Evolutionary conservation across 2,113 vertebrate genomes (phyloP).

Genomic region (Sterrhoptilus dennistouni): DNA sequence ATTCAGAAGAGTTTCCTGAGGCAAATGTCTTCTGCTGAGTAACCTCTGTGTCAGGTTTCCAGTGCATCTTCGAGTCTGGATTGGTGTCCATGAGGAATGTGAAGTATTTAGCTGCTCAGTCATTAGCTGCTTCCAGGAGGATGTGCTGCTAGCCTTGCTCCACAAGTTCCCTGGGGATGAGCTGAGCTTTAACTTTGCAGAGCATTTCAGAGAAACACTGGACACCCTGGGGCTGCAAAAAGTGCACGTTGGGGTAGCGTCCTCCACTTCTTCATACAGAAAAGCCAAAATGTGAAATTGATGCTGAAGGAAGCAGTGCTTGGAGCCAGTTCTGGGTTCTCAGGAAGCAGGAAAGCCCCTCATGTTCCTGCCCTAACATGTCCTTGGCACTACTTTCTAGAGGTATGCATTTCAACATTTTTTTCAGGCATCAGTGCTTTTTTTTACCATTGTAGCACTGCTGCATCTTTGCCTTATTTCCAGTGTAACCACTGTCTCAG

Average conservation of each 20-base stretch:
- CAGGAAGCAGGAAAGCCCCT: neutral
- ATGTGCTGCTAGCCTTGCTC: neutral
- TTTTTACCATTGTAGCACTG: neutral
- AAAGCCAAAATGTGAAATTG: neutral
- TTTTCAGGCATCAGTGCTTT: neutral
- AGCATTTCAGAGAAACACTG: neutral
- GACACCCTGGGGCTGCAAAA: neutral
- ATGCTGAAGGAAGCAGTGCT: neutral
- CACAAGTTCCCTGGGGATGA: neutral
- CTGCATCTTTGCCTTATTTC: neutral
- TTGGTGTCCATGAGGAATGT: neutral
- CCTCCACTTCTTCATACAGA: neutral
- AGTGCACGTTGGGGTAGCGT: neutral
- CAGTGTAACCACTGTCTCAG: neutral
- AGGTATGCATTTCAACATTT: neutral
- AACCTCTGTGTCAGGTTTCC: neutral
- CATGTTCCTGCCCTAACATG: neutral
- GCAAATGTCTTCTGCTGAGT: neutral
- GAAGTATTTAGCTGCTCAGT: constrained; percentile 15
- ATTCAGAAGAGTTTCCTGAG: neutral
- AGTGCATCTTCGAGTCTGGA: neutral
- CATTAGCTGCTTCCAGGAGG: constrained; percentile 21
- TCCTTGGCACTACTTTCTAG: neutral
- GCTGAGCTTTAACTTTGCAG: neutral
- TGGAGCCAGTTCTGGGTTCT: neutral